Conservation (phyloP, 2,888 invertebrate species). For the Sarcophaga subvicina region DNA sequence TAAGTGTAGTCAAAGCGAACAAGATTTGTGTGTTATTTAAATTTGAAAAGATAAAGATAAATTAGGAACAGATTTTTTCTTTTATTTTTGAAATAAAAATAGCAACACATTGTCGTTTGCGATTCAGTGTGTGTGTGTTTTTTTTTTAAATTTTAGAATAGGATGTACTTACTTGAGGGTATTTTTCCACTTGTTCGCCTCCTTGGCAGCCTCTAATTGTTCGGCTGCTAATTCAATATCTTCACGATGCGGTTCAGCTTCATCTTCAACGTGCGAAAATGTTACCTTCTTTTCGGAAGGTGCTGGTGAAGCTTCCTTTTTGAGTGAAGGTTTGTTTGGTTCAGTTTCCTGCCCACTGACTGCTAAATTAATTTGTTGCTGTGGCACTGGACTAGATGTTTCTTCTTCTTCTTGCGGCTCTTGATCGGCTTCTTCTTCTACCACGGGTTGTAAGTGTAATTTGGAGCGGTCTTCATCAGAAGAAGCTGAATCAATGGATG, state of each 20-base stretch:
- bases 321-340: slow-evolving; percentile 75
- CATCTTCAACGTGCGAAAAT: slow-evolving; percentile 82
- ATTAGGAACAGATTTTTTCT: slow-evolving; percentile 4
- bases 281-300: slow-evolving; percentile 82
- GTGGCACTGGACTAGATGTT: background rate
- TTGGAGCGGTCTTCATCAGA: slow-evolving; percentile 81
- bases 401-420: slow-evolving; percentile 52
- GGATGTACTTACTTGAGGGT: slow-evolving; percentile 59
- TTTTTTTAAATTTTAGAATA: slow-evolving; percentile 9
- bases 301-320: slow-evolving; percentile 81
- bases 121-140: background rate
- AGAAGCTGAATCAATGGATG: slow-evolving; percentile 81
- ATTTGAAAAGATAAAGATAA: slow-evolving; percentile 16
- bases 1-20: slow-evolving; percentile 7
- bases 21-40: slow-evolving; percentile 32
- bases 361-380: slow-evolving; percentile 17
- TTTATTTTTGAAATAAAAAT: slow-evolving; percentile 2
- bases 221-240: slow-evolving; percentile 80
- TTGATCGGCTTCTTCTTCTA: slow-evolving; percentile 80
- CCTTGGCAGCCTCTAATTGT: slow-evolving; percentile 75
- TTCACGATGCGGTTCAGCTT: slow-evolving; percentile 79
- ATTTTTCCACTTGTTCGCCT: slow-evolving; percentile 57
- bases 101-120: slow-evolving; percentile 9
- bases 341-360: slow-evolving; percentile 72
- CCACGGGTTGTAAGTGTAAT: slow-evolving; percentile 76